Conservation (phyloP, 2,888 invertebrate species). For the Diarsia dahlii region DNA sequence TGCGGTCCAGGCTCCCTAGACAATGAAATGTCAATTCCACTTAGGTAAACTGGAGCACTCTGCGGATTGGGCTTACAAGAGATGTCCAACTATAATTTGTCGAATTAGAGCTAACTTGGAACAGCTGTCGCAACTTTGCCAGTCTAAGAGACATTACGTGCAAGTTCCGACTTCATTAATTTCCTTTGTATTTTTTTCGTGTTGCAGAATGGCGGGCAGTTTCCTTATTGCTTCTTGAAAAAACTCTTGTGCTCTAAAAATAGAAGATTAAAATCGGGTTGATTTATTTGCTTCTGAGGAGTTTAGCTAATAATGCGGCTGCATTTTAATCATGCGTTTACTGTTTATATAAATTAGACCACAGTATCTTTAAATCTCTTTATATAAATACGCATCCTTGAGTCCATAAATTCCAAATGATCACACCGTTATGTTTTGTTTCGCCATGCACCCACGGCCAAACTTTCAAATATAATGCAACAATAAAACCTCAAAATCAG, state of each 20-base stretch:
- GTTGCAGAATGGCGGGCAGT: conserved; percentile 9
- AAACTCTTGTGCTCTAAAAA: conserved; percentile 26
- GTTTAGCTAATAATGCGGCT: conserved; percentile 19
- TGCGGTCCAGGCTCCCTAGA: conserved; percentile 36
- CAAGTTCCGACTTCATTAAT: conserved; percentile 39
- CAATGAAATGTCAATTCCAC: conserved; percentile 53
- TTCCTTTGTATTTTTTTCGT: conserved; percentile 51
- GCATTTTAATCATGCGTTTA: conserved; percentile 7
- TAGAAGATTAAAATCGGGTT: conserved; percentile 40
- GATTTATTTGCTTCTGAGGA: conserved; percentile 39
- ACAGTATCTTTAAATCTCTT: conserved; percentile 11
- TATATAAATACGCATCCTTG: not conserved
- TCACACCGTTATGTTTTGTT: conserved; percentile 26
- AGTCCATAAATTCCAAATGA: conserved; percentile 20
- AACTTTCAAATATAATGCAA: conserved; percentile 50
- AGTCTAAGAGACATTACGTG: conserved; percentile 34
- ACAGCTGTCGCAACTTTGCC: conserved; percentile 41
- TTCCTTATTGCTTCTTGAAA: conserved; percentile 49
- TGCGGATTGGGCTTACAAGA: conserved; percentile 33
- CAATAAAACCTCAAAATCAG: conserved; percentile 40
- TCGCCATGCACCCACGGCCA: conserved; percentile 48
- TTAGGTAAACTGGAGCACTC: conserved; percentile 37
- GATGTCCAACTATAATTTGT: conserved; percentile 37
- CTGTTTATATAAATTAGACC: not conserved
- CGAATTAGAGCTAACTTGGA: conserved; percentile 41